Percentiles rank a stretch among this genome's conserved stretches.
Conservation (phyloP, 2,797 vertebrate species). For the Gorsachius magnificus region DNA sequence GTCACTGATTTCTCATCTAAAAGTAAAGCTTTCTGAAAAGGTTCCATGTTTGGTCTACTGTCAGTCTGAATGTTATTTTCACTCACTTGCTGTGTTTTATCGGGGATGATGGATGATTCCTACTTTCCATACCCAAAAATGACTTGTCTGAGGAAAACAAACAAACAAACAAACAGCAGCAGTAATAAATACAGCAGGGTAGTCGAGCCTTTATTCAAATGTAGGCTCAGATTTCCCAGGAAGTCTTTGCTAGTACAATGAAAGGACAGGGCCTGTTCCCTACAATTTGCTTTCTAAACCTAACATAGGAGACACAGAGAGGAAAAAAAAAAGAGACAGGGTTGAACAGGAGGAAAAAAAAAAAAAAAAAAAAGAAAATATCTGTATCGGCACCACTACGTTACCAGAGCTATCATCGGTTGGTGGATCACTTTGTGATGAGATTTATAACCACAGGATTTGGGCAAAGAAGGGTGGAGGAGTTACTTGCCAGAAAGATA, state of each 20-base stretch:
- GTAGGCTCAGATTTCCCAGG: neutral
- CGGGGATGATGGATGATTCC: neutral
- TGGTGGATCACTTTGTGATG: neutral
- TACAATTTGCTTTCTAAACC: neutral
- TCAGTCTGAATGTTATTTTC: neutral
- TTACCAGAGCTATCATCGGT: accelerated
- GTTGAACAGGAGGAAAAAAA: neutral
- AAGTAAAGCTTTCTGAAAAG: neutral
- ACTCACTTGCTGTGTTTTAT: neutral
- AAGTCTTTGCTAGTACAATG: neutral
- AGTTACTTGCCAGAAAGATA: neutral
- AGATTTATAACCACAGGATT: neutral
- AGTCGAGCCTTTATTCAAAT: neutral
- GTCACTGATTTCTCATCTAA: neutral
- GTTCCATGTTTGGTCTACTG: neutral
- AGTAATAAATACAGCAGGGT: neutral
- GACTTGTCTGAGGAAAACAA: neutral
- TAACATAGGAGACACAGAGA: neutral
- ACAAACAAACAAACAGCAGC: neutral
- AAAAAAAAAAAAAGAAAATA: neutral
- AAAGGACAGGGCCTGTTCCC: neutral
- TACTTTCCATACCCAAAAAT: neutral
- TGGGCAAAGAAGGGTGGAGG: accelerated
- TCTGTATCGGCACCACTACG: neutral
- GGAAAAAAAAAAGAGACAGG: accelerated